Evolutionary conservation across 1,140 invertebrate species (phyloP).

Genomic region (Paramacrobiotus metropolitanus): DNA sequence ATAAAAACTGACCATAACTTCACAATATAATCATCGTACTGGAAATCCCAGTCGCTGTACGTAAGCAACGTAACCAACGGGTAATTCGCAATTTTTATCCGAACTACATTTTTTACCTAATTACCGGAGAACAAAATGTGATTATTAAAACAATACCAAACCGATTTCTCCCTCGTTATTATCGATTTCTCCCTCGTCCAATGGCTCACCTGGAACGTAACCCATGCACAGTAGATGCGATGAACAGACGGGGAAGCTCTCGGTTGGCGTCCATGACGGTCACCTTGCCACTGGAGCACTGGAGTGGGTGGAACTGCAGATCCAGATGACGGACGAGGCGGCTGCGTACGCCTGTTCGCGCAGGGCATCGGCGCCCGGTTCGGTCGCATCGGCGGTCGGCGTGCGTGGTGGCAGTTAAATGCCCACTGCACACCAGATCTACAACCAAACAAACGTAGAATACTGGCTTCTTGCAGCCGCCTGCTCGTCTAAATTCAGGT

Average conservation of each 20-base stretch:
- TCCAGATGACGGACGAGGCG: constrained; percentile 82
- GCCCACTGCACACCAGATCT: constrained; percentile 7
- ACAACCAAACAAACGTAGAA: constrained; percentile 5
- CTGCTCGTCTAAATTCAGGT: too few relatives aligned
- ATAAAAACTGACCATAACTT: too few relatives aligned
- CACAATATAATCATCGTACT: too few relatives aligned
- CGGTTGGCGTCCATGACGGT: constrained; percentile 94
- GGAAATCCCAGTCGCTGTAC: too few relatives aligned
- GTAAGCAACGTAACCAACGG: too few relatives aligned
- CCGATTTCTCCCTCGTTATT: too few relatives aligned
- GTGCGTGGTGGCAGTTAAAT: background rate
- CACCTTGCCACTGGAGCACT: constrained; percentile 64
- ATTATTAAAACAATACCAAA: too few relatives aligned
- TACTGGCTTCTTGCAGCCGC: too few relatives aligned
- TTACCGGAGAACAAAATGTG: too few relatives aligned
- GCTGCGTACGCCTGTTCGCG: constrained; percentile 16
- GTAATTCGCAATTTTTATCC: background rate
- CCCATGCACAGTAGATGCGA: constrained; percentile 81
- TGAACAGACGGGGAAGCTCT: constrained; percentile 76
- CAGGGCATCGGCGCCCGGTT: background rate
- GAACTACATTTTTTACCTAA: too few relatives aligned
- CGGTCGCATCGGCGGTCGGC: background rate
- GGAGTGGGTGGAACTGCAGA: constrained; percentile 77
- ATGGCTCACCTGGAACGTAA: constrained; percentile 55
- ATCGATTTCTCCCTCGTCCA: too few relatives aligned